These are phyloP conservation scores for Hylia prasina DNA, from an alignment of 2,113 vertebrate genomes.

Conservation along the genomic window DNA sequence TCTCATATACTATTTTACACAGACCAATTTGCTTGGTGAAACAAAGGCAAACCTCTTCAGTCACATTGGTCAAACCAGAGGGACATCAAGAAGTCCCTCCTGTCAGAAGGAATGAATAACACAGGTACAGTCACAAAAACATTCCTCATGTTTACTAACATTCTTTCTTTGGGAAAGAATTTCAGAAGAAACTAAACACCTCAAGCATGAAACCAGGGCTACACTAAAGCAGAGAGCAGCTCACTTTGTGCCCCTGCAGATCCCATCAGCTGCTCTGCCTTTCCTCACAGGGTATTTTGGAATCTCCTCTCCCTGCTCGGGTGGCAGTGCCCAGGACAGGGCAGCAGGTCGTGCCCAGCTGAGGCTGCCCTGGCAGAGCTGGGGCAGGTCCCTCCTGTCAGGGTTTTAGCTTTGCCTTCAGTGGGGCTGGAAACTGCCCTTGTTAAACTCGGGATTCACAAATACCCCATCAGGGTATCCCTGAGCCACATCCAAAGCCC, in stretches of 20 bases:
- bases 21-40: too few relatives aligned
- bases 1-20: too few relatives aligned
- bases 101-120: too few relatives aligned
- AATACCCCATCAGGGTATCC: fast-evolving
- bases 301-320: not conserved
- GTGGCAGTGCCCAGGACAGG: not conserved
- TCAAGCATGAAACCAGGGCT: too few relatives aligned
- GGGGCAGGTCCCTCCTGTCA: not conserved
- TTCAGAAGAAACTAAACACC: too few relatives aligned
- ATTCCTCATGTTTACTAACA: too few relatives aligned
- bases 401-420: not conserved
- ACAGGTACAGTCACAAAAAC: too few relatives aligned
- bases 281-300: fast-evolving
- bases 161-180: too few relatives aligned
- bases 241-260: fast-evolving
- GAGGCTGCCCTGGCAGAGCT: not conserved
- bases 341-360: fast-evolving
- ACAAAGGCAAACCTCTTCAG: too few relatives aligned
- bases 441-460: not conserved
- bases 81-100: too few relatives aligned
- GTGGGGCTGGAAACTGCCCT: fast-evolving
- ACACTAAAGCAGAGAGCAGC: not conserved
- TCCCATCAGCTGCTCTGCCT: not conserved
- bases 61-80: too few relatives aligned
- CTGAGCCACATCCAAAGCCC: fast-evolving